These are phyloP conservation scores for Phylloscopus collybita DNA, from an alignment of 2,797 vertebrate genomes.

Conservation along the genomic window DNA sequence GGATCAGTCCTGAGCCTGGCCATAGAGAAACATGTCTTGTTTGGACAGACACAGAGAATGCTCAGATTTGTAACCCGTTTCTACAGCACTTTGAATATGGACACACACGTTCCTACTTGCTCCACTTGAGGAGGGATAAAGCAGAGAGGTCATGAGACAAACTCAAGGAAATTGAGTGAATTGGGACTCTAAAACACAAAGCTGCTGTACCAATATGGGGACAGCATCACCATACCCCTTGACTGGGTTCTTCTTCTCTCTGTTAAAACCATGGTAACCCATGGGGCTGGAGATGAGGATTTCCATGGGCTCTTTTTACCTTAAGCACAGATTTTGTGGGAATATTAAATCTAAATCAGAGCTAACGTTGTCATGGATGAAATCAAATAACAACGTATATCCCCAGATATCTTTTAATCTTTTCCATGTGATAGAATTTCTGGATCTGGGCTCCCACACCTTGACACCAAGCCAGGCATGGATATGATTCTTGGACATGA, in stretches of 20 bases:
- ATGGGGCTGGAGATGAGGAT: background rate
- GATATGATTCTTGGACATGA: background rate
- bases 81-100: background rate
- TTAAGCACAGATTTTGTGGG: background rate
- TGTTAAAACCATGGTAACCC: background rate
- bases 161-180: background rate
- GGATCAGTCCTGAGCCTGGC: background rate
- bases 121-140: fast-evolving
- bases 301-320: background rate
- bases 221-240: background rate
- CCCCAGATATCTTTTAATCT: background rate
- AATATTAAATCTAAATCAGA: background rate
- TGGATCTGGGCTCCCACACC: background rate
- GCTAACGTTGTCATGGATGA: fast-evolving
- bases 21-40: background rate
- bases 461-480: background rate
- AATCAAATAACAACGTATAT: background rate
- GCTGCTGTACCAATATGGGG: fast-evolving
- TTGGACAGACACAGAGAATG: too few relatives aligned
- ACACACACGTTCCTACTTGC: background rate
- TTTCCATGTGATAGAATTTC: background rate
- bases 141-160: background rate
- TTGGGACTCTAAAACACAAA: background rate
- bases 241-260: background rate
- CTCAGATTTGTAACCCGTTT: background rate